Base-by-base conservation (phyloP, 1,140 invertebrate species). In the Plodia interpunctella region DNA sequence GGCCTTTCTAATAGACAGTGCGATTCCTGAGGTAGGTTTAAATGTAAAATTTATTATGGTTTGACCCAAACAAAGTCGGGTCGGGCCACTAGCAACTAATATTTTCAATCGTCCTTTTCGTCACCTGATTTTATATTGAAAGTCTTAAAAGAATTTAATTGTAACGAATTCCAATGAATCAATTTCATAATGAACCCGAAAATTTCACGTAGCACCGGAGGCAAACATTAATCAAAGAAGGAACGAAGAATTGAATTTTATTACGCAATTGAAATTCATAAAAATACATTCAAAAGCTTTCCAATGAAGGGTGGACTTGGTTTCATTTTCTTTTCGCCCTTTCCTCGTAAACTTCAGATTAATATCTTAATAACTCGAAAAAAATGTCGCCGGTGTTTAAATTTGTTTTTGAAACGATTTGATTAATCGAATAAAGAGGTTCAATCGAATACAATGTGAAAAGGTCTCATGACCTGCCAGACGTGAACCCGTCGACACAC, bases 181-280 rank as follows among this genome's bases (percentile, higher is more conserved):
- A 44, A 44, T 44, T 44, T 44, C 15, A 44, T 15, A 44, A 15
- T 15, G 38, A 44, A 44, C 15, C 15, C n/a, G n/a, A 15, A 44
- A 44, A 44, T 44, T 44, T n/a, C 2, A 44, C 13, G 10, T 15
- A 5, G n/a, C 13, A 44, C 38, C 38, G 38, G 38, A 44, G 63
- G 68, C 64, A 70, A 72, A 66, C 62, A 76, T 72, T 70, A 61
- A 65, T 71, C 73, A 57, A 56, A 58, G 10, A 19, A 62, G 59
- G 69, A 60, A 57, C 70, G 70, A 68, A 52, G 60, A 60, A 75
- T 74, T 72, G 67, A 75, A 77, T 76, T 76, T 72, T 76, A 74
- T 74, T 66, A 70, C 68, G 62, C 70, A 67, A 74, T 76, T 70
- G 68, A 73, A 77, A 74, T 72, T 71, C 63, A 72, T 70, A 68